Evolutionary conservation across 2,888 invertebrate genomes (phyloP), one percentile per base, ranked within the genome.

Genomic region (Melinaea marsaeus): DNA sequence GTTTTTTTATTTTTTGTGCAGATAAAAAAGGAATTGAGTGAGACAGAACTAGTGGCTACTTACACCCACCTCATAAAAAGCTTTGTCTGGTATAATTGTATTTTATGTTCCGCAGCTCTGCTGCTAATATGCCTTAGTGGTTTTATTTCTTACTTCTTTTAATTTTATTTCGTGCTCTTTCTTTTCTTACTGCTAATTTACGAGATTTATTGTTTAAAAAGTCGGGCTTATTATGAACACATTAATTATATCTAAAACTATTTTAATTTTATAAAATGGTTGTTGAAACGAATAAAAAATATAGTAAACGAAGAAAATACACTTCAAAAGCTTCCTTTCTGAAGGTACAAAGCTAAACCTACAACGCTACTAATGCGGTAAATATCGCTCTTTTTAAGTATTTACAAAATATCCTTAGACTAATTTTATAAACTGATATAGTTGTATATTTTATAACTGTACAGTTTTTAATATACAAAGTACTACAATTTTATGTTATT

Each of bases 71-170:
- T 64, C 57, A 58, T 67, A 65, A 67, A 67, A 61, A 67, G 62
- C 61, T 67, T 58, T 59, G 63, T 55, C 54, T 54, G 55, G 51
- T 57, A 56, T 67, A 67, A 67, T 67, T 67, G 67, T 65, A 62
- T 59, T 65, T 67, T 65, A 67, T 67, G 56, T 51, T 11, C 32
- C 51, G n/a, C 58, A 56, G 46, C 47, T 58, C 63, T 47, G n/a
- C 55, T 22, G 55, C 58, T 61, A 64, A 64, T 61, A 58, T 64
- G 48, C 57, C 46, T 55, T 34, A 48, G 37, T n/a, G 54, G 37
- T 60, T 55, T 47, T 55, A 55, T 13, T 45, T 37, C 45, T 55
- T 60, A 61, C 48, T 48, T 42, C 57, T 11, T 37, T 64, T 58
- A 58, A 58, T 58, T 58, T 61, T 61, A 51, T 51, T 11, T 32